Evolutionary conservation across 1,140 invertebrate species (phyloP).

Genomic region (Aporrectodea caliginosa): DNA sequence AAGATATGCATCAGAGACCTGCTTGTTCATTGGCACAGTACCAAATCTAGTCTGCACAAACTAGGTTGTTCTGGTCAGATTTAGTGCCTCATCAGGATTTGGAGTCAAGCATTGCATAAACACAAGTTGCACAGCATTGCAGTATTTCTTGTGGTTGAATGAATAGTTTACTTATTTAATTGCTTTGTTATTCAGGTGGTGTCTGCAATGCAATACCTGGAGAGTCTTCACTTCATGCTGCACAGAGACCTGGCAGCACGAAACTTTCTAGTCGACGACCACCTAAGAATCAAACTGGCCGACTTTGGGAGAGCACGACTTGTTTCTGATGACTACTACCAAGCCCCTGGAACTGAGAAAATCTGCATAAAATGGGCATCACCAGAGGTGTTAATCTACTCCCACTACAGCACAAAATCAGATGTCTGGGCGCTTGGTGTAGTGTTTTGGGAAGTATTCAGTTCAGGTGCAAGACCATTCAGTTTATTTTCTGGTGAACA

Average conservation of each 20-base stretch:
- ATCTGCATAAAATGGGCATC: slow-evolving; percentile 19
- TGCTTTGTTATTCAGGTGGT: slow-evolving; percentile 23
- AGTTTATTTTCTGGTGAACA: slow-evolving; percentile 83
- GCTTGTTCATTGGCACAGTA: no score
- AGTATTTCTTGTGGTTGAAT: no score
- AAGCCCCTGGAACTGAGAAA: slow-evolving; percentile 4
- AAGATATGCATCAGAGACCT: no score
- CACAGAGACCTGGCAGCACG: slow-evolving; percentile 29
- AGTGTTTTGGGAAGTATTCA: slow-evolving; percentile 31
- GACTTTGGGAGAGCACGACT: slow-evolving; percentile 20
- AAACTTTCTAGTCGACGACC: slow-evolving; percentile 25
- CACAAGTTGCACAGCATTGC: no score
- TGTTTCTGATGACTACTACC: slow-evolving; percentile 28
- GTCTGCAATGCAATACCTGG: slow-evolving; percentile 30
- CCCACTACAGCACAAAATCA: slow-evolving; percentile 21
- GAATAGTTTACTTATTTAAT: no score
- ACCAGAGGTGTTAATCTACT: slow-evolving; percentile 16
- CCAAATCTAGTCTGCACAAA: no score
- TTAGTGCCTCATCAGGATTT: no score
- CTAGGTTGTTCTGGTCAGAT: no score
- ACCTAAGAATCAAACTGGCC: slow-evolving; percentile 24
- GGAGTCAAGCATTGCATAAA: no score
- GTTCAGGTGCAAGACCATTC: slow-evolving; percentile 67
- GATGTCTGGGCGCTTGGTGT: slow-evolving; percentile 31
- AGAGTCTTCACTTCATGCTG: slow-evolving; percentile 24